Evolutionary conservation across 2,113 vertebrate genomes (phyloP).

Genomic region (Benitochromis conjunctus): DNA sequence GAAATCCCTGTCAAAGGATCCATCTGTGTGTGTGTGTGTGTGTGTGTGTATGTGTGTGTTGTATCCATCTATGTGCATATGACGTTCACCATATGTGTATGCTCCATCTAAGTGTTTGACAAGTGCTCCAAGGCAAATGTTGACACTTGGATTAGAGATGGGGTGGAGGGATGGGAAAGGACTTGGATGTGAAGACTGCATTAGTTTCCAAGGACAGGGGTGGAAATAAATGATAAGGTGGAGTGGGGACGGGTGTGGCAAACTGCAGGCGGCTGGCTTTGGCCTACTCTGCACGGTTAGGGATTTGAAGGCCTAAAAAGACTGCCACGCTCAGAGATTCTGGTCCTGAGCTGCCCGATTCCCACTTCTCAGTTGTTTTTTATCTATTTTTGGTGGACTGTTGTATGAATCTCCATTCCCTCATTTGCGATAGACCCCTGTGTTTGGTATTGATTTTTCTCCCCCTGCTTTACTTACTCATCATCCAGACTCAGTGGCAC

Average conservation of each 20-base stretch:
- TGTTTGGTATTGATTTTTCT: conserved; percentile 30
- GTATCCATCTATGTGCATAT: not conserved
- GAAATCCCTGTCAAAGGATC: conserved; percentile 17
- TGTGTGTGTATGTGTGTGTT: not conserved
- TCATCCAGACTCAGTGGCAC: not conserved
- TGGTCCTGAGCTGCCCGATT: conserved; percentile 1
- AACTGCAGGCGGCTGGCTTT: not conserved
- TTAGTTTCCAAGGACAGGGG: conserved; percentile 41
- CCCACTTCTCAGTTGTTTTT: not conserved
- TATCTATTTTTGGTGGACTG: conserved; percentile 46
- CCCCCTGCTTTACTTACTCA: conserved; percentile 1
- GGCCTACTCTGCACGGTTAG: not conserved
- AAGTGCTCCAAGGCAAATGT: conserved; percentile 31
- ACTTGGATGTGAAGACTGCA: not conserved
- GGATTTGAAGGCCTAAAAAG: conserved; percentile 19
- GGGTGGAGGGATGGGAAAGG: not conserved
- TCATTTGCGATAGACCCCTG: conserved; percentile 28
- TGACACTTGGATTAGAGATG: conserved; percentile 46
- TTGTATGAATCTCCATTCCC: conserved; percentile 23
- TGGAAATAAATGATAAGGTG: conserved; percentile 34
- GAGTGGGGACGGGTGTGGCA: not conserved
- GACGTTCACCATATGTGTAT: not conserved
- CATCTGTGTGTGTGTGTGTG: conserved; percentile 24
- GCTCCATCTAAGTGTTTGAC: conserved; percentile 30
- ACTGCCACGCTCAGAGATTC: not conserved